These are phyloP conservation scores for Scaptomyza hsui DNA, from an alignment of 1,140 invertebrate genomes.

Conservation along the genomic window DNA sequence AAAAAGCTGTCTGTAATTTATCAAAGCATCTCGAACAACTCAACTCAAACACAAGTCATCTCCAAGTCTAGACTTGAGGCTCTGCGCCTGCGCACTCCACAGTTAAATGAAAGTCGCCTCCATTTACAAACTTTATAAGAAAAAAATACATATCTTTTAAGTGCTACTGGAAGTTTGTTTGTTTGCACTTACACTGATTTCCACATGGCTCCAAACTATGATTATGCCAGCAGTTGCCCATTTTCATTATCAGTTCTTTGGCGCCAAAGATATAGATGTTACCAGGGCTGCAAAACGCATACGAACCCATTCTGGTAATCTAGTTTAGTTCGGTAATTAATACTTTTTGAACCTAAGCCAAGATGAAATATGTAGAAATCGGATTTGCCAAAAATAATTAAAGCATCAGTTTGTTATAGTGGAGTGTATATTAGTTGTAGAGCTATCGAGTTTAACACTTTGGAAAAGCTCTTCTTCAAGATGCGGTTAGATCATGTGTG, in stretches of 20 bases:
- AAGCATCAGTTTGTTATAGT: no score
- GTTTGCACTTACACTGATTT: constrained; percentile 53
- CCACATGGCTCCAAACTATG: constrained; percentile 14
- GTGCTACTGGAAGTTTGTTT: constrained; percentile 71
- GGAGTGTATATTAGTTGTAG: no score
- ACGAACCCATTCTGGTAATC: no score
- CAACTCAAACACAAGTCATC: constrained; percentile 27
- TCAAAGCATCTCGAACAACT: constrained; percentile 57
- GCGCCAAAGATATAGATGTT: constrained; percentile 11
- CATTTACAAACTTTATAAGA: constrained; percentile 62
- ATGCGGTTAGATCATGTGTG: no score
- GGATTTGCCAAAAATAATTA: no score
- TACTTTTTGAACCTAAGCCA: no score
- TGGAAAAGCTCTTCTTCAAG: no score
- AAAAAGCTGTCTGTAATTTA: constrained; percentile 56
- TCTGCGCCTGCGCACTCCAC: neutral
- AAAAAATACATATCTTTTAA: constrained; percentile 48
- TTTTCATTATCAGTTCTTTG: constrained; percentile 6
- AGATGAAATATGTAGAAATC: no score
- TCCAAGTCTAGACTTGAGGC: constrained; percentile 37
- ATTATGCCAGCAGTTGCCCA: constrained; percentile 23
- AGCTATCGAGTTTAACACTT: no score
- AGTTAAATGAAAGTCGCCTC: constrained; percentile 33
- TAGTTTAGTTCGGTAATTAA: no score
- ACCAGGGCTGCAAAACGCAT: no score